Percentiles rank a stretch among this genome's conserved stretches.
These are phyloP conservation scores for Cebidichthys violaceus DNA, from an alignment of 2,113 vertebrate species.

Conservation along the genomic window DNA sequence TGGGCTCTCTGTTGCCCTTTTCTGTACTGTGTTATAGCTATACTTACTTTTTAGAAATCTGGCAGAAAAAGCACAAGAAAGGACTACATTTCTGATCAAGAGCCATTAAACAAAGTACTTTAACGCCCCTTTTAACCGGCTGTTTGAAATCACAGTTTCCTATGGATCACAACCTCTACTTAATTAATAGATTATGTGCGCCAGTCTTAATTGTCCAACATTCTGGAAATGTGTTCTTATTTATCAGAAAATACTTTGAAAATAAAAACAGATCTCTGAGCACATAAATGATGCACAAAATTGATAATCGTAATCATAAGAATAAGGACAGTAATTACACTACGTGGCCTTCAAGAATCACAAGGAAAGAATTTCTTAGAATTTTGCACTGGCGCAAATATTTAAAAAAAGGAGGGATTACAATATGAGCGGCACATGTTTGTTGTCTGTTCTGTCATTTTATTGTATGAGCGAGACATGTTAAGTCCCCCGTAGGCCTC, in stretches of 20 bases:
- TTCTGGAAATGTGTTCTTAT: neutral
- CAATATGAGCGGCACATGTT: slow-evolving; percentile 11
- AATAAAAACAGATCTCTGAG: neutral
- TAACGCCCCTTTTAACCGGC: neutral
- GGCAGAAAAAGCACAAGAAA: too few relatives aligned
- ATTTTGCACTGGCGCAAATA: too few relatives aligned
- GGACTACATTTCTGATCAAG: neutral
- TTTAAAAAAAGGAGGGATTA: neutral
- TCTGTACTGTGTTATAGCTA: neutral
- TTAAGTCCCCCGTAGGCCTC: slow-evolving; percentile 45
- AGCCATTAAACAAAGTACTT: neutral
- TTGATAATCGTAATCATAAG: neutral
- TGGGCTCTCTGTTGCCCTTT: neutral
- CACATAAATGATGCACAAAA: neutral
- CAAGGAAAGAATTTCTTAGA: neutral
- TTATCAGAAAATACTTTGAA: neutral
- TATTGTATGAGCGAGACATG: slow-evolving; percentile 41
- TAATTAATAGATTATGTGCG: neutral
- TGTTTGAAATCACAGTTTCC: neutral
- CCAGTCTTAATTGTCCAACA: neutral
- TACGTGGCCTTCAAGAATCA: neutral
- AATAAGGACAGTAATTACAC: neutral
- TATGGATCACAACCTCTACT: neutral
- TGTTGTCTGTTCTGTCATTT: slow-evolving; percentile 32
- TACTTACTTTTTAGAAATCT: neutral